A percentile compares a stretch with the other conserved stretches of the same genome.
Conservation (phyloP, 2,113 vertebrate species). For the Aptenodytes forsteri region DNA sequence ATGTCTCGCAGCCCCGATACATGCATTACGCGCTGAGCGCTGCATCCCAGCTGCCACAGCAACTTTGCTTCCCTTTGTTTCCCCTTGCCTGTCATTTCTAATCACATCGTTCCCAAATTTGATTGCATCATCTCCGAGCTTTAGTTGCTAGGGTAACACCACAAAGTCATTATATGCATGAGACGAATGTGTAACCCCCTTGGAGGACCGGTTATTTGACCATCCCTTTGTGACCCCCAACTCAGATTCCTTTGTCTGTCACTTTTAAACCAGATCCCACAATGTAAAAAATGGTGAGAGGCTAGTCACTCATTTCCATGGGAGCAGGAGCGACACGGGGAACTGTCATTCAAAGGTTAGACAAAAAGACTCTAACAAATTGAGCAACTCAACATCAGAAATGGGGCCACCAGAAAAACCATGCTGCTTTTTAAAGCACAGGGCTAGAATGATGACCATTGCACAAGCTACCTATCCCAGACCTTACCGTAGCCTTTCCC, state of each 20-base stretch:
- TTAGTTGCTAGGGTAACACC: conserved; percentile 56
- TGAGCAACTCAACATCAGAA: background rate
- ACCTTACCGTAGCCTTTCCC: rapidly evolving
- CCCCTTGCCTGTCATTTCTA: conserved; percentile 46
- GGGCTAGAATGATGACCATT: background rate
- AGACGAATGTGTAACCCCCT: background rate
- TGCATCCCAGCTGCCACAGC: conserved; percentile 34
- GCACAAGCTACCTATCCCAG: background rate
- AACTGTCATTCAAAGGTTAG: background rate
- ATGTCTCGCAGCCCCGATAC: background rate
- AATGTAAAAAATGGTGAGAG: background rate
- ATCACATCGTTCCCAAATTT: conserved; percentile 39
- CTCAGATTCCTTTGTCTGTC: background rate
- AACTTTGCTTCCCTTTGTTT: conserved; percentile 54
- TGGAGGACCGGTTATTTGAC: background rate
- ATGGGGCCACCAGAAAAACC: background rate
- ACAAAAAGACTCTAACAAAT: background rate
- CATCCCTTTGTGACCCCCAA: background rate
- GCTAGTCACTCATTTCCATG: background rate
- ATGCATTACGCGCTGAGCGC: background rate
- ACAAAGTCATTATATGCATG: background rate
- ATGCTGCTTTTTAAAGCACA: background rate
- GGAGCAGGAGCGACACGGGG: background rate
- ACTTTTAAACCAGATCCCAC: background rate
- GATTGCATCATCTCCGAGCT: conserved; percentile 5